Evolutionary conservation across 1,140 invertebrate species (phyloP).

Genomic region (Platorchestia sp.): DNA sequence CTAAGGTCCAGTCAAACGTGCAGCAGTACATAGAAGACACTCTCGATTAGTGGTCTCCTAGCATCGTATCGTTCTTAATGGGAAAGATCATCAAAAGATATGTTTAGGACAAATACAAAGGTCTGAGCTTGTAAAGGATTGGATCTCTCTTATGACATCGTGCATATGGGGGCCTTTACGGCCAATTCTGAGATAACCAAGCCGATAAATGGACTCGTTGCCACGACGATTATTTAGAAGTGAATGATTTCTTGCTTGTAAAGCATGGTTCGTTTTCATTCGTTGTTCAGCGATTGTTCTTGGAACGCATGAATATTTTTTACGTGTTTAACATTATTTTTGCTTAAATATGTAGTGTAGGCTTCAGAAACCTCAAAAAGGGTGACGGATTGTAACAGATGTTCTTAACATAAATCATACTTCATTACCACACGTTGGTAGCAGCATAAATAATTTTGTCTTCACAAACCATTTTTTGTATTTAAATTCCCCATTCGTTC

Average conservation of each 20-base stretch:
- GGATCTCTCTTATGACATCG: background rate
- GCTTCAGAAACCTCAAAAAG: background rate
- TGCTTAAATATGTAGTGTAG: background rate
- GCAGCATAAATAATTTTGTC: background rate
- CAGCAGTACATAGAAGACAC: background rate
- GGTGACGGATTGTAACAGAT: background rate
- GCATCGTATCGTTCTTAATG: constrained; percentile 16
- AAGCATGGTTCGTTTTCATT: background rate
- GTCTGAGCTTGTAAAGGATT: background rate
- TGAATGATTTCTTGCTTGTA: background rate
- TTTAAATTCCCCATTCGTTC: background rate
- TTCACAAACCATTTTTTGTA: background rate
- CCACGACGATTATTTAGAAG: background rate
- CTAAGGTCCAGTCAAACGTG: background rate
- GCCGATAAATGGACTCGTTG: background rate
- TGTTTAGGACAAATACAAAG: constrained; percentile 13
- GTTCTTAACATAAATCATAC: background rate
- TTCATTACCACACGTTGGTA: background rate
- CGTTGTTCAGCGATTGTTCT: background rate
- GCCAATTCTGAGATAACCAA: background rate
- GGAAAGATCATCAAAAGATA: constrained; percentile 22
- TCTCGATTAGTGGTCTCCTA: background rate
- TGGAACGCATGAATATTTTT: background rate
- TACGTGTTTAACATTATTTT: background rate
- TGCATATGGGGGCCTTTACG: background rate